A percentile compares a stretch with the other conserved stretches of the same genome.
phyloP scores from a whole-genome alignment of 2,888 invertebrate genomes.

The Tetragnatha montana region DNA sequence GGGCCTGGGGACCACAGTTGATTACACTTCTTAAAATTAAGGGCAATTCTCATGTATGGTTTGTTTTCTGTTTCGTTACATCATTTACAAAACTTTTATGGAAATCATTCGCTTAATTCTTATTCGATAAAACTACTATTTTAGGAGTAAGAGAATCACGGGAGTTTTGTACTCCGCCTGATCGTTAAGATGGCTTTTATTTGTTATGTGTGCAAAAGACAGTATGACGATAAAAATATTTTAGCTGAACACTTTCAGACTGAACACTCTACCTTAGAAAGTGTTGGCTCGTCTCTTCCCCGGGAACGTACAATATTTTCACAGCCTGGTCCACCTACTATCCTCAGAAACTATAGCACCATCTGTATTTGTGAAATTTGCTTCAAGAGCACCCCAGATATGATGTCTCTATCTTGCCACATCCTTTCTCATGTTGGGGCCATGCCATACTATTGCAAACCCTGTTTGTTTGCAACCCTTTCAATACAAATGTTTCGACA shows the following conservation, averaged over 20 bases:
- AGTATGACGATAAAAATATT: neutral
- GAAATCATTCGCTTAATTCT: too few species aligned
- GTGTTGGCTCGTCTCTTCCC: too few species aligned
- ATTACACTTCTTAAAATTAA: too few species aligned
- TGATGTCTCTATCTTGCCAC: neutral
- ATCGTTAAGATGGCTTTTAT: neutral
- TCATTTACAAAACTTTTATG: too few species aligned
- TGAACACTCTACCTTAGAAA: neutral
- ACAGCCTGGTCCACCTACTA: neutral
- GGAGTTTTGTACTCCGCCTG: neutral
- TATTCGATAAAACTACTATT: too few species aligned
- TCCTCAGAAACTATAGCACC: neutral
- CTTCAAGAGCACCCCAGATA: neutral
- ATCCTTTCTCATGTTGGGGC: constrained; percentile 28
- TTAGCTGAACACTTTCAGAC: neutral
- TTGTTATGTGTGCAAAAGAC: neutral
- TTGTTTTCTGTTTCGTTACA: too few species aligned
- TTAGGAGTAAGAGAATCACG: too few species aligned
- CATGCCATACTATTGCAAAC: constrained; percentile 4
- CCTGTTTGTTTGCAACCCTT: constrained; percentile 19
- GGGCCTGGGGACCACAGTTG: too few species aligned
- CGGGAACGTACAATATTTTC: too few species aligned
- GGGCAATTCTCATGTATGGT: too few species aligned
- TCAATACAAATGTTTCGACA: constrained; percentile 6
- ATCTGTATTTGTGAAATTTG: constrained; percentile 31